A percentile compares a stretch with the other conserved stretches of the same genome.
Evolutionary conservation across 2,888 invertebrate species (phyloP).

Genomic region (Meteorus cinctellus): DNA sequence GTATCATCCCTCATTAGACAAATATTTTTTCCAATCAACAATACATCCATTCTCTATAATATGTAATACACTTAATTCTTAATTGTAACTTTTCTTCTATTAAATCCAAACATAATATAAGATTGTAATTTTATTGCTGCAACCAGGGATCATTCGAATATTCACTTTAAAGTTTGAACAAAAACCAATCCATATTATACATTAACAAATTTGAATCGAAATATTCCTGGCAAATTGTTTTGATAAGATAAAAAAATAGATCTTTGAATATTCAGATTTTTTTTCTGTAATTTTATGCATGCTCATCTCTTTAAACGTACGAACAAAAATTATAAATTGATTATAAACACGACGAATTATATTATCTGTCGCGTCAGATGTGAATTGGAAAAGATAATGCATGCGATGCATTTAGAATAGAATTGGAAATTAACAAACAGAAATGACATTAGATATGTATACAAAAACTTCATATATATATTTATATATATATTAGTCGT

Average conservation of each 20-base stretch:
- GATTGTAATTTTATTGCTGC: not conserved
- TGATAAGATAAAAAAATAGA: conserved; percentile 5
- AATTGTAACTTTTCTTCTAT: not conserved
- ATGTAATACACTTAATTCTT: not conserved
- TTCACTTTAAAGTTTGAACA: not conserved
- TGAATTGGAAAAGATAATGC: not conserved
- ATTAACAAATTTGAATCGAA: not conserved
- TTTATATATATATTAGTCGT: conserved; percentile 44
- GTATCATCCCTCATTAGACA: not conserved
- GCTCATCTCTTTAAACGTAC: not conserved
- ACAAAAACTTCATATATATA: conserved; percentile 43
- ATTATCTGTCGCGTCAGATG: not conserved
- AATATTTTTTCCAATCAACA: not conserved
- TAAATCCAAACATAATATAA: not conserved
- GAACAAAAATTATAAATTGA: not conserved
- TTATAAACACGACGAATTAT: not conserved
- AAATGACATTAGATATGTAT: conserved; percentile 43
- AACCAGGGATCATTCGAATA: not conserved
- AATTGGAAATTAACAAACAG: conserved; percentile 45
- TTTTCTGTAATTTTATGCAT: not conserved
- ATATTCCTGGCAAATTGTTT: not conserved
- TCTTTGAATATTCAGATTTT: not conserved
- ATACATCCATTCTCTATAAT: not conserved
- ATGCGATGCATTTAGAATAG: conserved; percentile 51
- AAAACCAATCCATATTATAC: not conserved